Percentiles rank a stretch among this genome's conserved stretches.
phyloP scores from a whole-genome alignment of 2,888 invertebrate genomes.

The Tridacna gigas region DNA sequence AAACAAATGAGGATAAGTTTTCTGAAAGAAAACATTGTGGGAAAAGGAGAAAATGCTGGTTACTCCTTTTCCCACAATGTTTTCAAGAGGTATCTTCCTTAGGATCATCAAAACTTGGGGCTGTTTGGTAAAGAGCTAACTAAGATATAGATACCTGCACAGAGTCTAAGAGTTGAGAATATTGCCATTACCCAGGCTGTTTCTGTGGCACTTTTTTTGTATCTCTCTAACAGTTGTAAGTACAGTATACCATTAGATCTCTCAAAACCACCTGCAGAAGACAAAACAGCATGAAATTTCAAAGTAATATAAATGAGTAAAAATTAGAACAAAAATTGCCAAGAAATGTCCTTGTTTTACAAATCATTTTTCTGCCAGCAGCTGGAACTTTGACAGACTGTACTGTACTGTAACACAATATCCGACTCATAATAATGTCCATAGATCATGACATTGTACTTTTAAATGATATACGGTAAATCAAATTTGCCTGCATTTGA shows the following conservation, averaged over 20 bases:
- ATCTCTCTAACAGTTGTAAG: slow-evolving; percentile 69
- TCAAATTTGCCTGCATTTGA: no score
- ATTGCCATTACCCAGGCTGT: slow-evolving; percentile 77
- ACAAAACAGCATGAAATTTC: no score
- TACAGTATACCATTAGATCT: slow-evolving; percentile 75
- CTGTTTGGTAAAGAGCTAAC: not conserved
- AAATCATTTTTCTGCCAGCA: no score
- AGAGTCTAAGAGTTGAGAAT: slow-evolving; percentile 61
- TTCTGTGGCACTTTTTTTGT: slow-evolving; percentile 66
- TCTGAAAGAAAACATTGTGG: not conserved
- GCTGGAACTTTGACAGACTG: no score
- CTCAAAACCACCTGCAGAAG: slow-evolving; percentile 73
- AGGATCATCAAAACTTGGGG: not conserved
- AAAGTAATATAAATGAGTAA: no score
- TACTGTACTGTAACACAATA: no score
- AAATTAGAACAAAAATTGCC: no score
- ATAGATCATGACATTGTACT: no score
- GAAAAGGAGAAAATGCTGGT: slow-evolving; percentile 7
- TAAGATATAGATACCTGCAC: slow-evolving; percentile 48
- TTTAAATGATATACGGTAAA: no score
- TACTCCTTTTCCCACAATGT: slow-evolving; percentile 6
- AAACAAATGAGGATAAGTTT: no score
- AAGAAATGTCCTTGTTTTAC: no score
- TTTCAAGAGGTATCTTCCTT: not conserved
- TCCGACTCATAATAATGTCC: no score